phyloP scores from a whole-genome alignment of 2,113 vertebrate species.

The Trematomus loennbergii region DNA sequence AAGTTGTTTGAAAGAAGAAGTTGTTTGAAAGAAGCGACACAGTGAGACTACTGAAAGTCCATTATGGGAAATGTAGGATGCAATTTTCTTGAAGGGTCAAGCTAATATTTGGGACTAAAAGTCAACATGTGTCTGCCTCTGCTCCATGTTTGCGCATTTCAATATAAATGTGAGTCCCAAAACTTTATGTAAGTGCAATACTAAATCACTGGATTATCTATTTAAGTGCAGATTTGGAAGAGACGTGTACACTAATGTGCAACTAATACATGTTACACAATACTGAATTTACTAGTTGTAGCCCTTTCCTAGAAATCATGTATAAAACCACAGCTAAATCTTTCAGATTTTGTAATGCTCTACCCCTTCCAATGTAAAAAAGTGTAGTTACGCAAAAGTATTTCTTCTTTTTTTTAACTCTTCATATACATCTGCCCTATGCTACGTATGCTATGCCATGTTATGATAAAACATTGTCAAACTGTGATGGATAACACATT shows the following conservation, averaged over 20 bases:
- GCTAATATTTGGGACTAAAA: background rate
- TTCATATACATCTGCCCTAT: too few relatives aligned
- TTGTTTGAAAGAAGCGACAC: background rate
- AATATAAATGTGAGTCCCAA: background rate
- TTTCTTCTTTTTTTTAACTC: too few relatives aligned
- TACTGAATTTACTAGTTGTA: too few relatives aligned
- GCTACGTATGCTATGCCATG: too few relatives aligned
- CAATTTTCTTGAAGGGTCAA: background rate
- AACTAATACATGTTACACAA: background rate
- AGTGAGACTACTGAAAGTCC: background rate
- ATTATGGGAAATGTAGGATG: constrained; percentile 6
- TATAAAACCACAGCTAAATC: too few relatives aligned
- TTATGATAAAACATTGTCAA: too few relatives aligned
- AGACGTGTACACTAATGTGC: background rate
- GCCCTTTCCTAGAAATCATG: too few relatives aligned
- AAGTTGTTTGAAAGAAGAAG: background rate
- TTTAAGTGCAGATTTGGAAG: background rate
- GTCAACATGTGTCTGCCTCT: background rate
- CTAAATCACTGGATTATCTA: background rate
- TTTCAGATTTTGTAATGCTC: too few relatives aligned
- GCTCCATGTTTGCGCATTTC: background rate
- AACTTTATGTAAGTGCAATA: background rate
- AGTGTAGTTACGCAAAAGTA: too few relatives aligned
- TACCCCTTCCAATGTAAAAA: too few relatives aligned
- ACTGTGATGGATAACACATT: too few relatives aligned